Base-by-base conservation (phyloP, 2,113 vertebrate species). In the Oryzias woworae region DNA sequence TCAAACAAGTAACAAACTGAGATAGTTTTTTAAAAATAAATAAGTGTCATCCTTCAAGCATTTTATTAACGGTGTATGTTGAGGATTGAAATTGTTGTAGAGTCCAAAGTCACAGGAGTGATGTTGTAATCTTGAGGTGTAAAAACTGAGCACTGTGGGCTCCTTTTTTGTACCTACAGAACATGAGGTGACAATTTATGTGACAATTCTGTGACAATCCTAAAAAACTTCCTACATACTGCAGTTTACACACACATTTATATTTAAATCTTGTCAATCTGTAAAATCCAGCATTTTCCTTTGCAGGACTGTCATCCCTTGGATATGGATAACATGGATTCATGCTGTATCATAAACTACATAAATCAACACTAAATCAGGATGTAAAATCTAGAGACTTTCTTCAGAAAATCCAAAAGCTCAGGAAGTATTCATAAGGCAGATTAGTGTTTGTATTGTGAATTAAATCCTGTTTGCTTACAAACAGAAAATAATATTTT, bases 111-210 rank as follows among this genome's bases (percentile, higher is more conserved):
- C 2, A 36, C 10, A 12, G 36, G 2, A 36, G 36, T 36, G 36
- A 36, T 36, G 10, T 36, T 1, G 36, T 36, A 10, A 3, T 36
- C 36, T 36, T 36, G 36, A 36, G 36, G 8, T 12, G 36, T 10
- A 36, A 36, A 36, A 36, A 12, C 8, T 36, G 36, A 10, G 36
- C 8, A 36, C 36, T 36, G 10, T 12, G 3, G 8, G 8, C 26
- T 5, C 4, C 26, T 6, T 28, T 28, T 28, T 28, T 28, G 20
- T 20, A 20, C 26, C 89, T 85, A 81, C 88, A 90, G 90, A 87
- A 74, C 50, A 16, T 26, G 26, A 31, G 28, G 12, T 50, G 31
- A 63, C 53, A 58, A 15, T 67, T 61, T 67, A 13, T 53, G 17
- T 15, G 55, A 53, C 2, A 57, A 28, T 12, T 67, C 14, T 53